Evolutionary conservation across 92 coral and sea anemone species (phyloP).

Genomic region (Palythoa heliodiscus): DNA sequence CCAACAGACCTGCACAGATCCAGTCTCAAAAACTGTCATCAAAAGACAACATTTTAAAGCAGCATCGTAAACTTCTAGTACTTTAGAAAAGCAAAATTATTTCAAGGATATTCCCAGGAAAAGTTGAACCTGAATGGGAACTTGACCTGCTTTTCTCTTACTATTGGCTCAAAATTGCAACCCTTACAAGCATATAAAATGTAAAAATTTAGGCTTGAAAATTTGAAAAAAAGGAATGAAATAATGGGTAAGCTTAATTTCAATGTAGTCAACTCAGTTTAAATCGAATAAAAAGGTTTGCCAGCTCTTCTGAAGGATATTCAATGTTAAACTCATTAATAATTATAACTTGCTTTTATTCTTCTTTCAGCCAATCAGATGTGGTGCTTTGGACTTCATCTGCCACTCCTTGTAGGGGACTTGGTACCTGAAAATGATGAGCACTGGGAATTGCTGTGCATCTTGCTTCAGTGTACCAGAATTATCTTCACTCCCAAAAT

Average conservation of each 20-base stretch:
- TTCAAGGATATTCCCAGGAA: slow-evolving; percentile 18
- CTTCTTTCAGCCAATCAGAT: slow-evolving; percentile 73
- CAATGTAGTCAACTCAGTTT: slow-evolving; percentile 25
- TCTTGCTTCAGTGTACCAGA: slow-evolving; percentile 56
- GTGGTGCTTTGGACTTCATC: slow-evolving; percentile 71
- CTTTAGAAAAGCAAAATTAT: slow-evolving; percentile 8
- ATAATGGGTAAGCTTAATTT: slow-evolving; percentile 1
- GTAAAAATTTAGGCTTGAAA: slow-evolving; percentile 8
- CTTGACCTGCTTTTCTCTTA: slow-evolving; percentile 23
- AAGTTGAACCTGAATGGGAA: slow-evolving; percentile 17
- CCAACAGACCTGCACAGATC: slow-evolving; percentile 40
- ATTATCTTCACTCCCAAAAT: slow-evolving; percentile 63
- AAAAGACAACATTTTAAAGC: slow-evolving; percentile 63
- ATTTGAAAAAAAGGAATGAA: slow-evolving; percentile 6
- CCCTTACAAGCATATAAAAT: slow-evolving; percentile 20
- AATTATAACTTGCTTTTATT: slow-evolving; percentile 2
- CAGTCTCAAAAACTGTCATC: slow-evolving; percentile 51
- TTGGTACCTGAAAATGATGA: slow-evolving; percentile 70
- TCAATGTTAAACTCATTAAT: slow-evolving; percentile 12
- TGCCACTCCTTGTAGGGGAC: slow-evolving; percentile 52
- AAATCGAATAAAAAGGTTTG: slow-evolving; percentile 15
- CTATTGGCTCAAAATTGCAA: slow-evolving; percentile 23
- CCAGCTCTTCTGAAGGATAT: slow-evolving; percentile 20
- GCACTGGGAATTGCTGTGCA: slow-evolving; percentile 63
- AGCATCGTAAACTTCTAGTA: slow-evolving; percentile 56